phyloP scores from a whole-genome alignment of 2,797 vertebrate genomes.

The Muscicapa striata region DNA sequence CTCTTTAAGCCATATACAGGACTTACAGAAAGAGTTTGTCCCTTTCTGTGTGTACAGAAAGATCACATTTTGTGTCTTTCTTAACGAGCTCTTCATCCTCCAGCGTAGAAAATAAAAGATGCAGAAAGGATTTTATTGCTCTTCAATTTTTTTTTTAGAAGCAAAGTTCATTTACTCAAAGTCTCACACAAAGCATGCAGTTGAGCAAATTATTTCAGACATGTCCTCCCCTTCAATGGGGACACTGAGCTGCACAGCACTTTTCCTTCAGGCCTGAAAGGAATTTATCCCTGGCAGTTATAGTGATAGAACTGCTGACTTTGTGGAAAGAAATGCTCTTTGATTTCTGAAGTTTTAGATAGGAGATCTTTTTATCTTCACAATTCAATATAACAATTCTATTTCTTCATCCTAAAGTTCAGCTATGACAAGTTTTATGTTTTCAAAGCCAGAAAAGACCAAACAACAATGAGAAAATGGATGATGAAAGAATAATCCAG shows the following conservation, averaged over 20 bases:
- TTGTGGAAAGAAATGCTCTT: neutral
- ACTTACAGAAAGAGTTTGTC: neutral
- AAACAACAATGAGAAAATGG: neutral
- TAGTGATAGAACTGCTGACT: neutral
- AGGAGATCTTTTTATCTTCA: neutral
- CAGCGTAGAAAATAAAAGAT: neutral
- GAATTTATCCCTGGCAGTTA: neutral
- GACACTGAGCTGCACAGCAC: neutral
- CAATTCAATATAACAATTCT: neutral
- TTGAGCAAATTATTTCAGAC: neutral
- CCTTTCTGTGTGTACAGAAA: neutral
- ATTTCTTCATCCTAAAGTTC: neutral
- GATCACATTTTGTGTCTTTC: neutral
- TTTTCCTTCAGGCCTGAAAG: neutral
- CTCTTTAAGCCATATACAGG: neutral
- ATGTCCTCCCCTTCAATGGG: neutral
- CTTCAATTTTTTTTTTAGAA: neutral
- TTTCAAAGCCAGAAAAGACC: neutral
- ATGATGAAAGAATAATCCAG: neutral
- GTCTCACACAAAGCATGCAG: neutral
- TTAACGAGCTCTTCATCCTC: neutral
- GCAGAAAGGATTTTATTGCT: neutral
- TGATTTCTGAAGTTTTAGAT: neutral
- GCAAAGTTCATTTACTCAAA: neutral
- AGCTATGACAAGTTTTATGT: neutral